phyloP scores from a whole-genome alignment of 2,113 vertebrate species.

The Vireo altiloquus region DNA sequence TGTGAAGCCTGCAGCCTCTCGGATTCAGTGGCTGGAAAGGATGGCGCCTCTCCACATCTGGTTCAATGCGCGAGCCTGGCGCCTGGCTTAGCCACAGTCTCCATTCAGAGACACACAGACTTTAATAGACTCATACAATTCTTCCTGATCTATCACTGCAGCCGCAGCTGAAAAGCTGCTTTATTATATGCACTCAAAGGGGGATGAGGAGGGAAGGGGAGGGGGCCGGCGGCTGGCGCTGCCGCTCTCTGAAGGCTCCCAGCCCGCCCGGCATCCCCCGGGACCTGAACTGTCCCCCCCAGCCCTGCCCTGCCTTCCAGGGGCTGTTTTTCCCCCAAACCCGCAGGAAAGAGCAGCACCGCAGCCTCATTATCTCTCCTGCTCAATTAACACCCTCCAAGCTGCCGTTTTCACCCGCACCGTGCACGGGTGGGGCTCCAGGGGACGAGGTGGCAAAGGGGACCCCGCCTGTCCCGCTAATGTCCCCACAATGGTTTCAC shows the following conservation, averaged over 20 bases:
- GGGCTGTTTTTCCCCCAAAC: neutral
- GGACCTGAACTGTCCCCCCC: neutral
- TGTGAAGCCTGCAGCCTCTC: conserved; percentile 70
- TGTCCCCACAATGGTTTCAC: neutral
- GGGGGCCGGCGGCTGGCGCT: conserved; percentile 12
- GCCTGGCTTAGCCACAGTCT: conserved; percentile 81
- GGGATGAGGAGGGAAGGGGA: conserved; percentile 32
- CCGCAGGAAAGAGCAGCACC: neutral
- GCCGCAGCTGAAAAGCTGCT: conserved; percentile 65
- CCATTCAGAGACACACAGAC: conserved; percentile 73
- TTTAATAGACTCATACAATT: conserved; percentile 71
- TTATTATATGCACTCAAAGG: conserved; percentile 34
- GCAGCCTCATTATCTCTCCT: neutral
- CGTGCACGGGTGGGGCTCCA: neutral
- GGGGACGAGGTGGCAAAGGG: neutral
- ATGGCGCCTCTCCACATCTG: conserved; percentile 84
- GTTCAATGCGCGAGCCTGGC: conserved; percentile 80
- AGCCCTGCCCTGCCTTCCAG: neutral
- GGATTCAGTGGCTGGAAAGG: conserved; percentile 69
- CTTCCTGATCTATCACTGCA: conserved; percentile 60
- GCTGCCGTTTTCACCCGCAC: neutral
- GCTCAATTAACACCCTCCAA: neutral
- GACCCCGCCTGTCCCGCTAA: neutral
- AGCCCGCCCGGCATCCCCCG: neutral
- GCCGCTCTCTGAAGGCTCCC: neutral